Base-by-base conservation (phyloP, 2,888 invertebrate species). In the Latrodectus hesperus region DNA sequence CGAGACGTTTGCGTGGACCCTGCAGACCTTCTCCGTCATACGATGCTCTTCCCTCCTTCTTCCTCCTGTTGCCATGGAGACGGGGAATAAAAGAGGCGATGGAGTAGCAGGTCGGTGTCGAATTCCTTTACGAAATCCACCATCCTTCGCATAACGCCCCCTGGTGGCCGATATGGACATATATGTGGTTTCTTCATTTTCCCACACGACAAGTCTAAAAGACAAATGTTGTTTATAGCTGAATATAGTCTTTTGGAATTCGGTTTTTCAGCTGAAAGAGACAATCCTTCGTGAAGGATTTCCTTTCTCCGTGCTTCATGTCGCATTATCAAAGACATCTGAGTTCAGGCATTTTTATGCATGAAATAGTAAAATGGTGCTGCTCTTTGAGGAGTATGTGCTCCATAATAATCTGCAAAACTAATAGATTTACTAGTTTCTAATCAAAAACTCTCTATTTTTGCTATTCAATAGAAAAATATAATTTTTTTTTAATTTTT, bases 61-160 rank as follows among this genome's bases (percentile, higher is more conserved):
- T 12, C 78, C 53, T 72, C 71, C 71, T 70, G 79, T 85, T 70
- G 12, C 75, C 70, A 79, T 79, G 85, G 75, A n/a, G 64, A 85
- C 85, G 12, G 49, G 68, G 74, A 52, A 74, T 73, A 72, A 80
- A 77, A 65, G 84, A 73, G 78, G 78, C 73, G 64, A 49, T 16
- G 78, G 70, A 79, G 83, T 60, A 71, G 75, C 70, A 78, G 75
- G 79, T 85, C 79, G 72, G 85, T 85, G 79, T 85, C 79, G 72
- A 74, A 80, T 85, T 85, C 68, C 79, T 71, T 26, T 55, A 22
- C 67, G 17, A 26, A 55, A 22, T 60, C 53, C 49, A 17, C 51
- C 76, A 70, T 55, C 71, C 67, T 68, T 77, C 64, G 38, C 68
- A 16, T 22, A 38, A n/a, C 82, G 17, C 53, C 82, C 76, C 72